A percentile compares a stretch with the other conserved stretches of the same genome.
Evolutionary conservation across 2,797 vertebrate genomes (phyloP).

Genomic region (Typhlichthys subterraneus): DNA sequence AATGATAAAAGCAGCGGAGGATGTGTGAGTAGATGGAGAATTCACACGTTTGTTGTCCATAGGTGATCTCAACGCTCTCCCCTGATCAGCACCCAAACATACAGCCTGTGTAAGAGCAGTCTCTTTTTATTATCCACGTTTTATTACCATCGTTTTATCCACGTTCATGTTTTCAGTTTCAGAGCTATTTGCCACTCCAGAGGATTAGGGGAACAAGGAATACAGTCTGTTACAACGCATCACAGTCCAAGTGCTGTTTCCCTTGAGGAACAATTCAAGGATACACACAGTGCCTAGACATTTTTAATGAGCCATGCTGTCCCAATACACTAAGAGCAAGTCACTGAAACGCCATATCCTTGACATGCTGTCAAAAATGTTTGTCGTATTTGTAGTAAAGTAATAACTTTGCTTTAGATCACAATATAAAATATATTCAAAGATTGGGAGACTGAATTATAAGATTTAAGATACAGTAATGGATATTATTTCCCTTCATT

Average conservation of each 20-base stretch:
- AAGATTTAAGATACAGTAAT: too few relatives aligned
- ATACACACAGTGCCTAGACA: not conserved
- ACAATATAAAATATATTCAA: too few relatives aligned
- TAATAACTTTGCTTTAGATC: too few relatives aligned
- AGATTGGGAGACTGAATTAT: too few relatives aligned
- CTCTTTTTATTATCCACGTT: constrained; percentile 17
- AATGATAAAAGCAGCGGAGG: constrained; percentile 7
- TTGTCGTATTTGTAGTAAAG: too few relatives aligned
- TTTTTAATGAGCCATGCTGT: constrained; percentile 6
- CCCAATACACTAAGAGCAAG: not conserved
- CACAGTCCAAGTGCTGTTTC: not conserved
- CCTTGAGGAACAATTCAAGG: constrained; percentile 25
- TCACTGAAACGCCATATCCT: too few relatives aligned
- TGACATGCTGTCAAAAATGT: too few relatives aligned
- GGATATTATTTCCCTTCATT: too few relatives aligned
- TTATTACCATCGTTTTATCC: constrained; percentile 4
- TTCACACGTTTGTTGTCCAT: not conserved
- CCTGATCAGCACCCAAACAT: not conserved
- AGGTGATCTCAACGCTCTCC: not conserved
- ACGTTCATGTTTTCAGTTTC: constrained; percentile 15
- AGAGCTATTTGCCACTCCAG: constrained; percentile 24
- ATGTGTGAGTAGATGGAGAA: not conserved
- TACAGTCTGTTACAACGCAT: not conserved
- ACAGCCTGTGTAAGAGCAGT: not conserved
- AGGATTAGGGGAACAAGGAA: constrained; percentile 20